phyloP scores from a whole-genome alignment of 2,888 invertebrate genomes.

The Cataglyphis livida region DNA sequence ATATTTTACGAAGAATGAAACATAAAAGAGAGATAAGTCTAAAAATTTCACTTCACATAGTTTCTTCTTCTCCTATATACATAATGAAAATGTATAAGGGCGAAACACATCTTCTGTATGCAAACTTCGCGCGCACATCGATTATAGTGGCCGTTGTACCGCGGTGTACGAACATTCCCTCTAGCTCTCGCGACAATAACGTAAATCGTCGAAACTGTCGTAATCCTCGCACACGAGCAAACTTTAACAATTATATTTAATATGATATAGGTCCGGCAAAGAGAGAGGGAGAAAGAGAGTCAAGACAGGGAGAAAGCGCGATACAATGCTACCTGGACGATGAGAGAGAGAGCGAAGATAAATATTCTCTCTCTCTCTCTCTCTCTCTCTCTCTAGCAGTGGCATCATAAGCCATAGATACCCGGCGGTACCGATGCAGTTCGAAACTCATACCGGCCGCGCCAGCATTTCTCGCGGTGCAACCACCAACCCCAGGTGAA shows the following conservation, averaged over 20 bases:
- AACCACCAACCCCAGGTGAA: conserved; percentile 79
- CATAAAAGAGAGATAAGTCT: not conserved
- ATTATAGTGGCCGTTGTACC: conserved; percentile 44
- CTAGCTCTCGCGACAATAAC: conserved; percentile 72
- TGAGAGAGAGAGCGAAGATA: conserved; percentile 42
- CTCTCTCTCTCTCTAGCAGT: not conserved
- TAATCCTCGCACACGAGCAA: conserved; percentile 79
- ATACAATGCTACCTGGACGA: conserved; percentile 1
- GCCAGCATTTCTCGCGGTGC: conserved; percentile 63
- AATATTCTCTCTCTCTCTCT: not conserved
- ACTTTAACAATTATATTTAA: conserved; percentile 85
- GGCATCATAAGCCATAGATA: conserved; percentile 72
- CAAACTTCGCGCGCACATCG: conserved; percentile 42
- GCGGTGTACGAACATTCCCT: conserved; percentile 27
- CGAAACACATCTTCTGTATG: not conserved
- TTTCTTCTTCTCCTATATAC: not conserved
- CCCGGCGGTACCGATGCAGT: conserved; percentile 74
- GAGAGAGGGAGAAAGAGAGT: not conserved
- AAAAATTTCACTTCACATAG: conserved; percentile 8
- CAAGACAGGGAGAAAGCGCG: not conserved
- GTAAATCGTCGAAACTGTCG: conserved; percentile 80
- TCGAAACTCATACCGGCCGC: conserved; percentile 76
- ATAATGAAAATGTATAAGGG: conserved; percentile 25
- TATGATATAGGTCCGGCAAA: conserved; percentile 74
- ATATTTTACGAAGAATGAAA: not conserved